These are phyloP conservation scores for Cryptotermes secundus DNA, from an alignment of 1,140 invertebrate species.

Conservation along the genomic window DNA sequence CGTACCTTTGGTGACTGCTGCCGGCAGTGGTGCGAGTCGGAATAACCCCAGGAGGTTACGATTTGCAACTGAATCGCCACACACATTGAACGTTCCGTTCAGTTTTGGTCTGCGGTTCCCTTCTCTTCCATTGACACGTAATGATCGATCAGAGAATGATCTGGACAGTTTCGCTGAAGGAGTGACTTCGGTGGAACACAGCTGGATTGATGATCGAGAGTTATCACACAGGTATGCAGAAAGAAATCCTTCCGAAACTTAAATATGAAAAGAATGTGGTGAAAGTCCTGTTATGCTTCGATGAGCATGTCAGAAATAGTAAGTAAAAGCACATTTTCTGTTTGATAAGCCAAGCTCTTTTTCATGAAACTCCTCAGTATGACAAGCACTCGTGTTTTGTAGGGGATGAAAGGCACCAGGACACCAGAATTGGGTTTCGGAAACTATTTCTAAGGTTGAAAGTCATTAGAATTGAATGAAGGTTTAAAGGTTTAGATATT, in stretches of 20 bases:
- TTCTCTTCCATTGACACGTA: constrained; percentile 44
- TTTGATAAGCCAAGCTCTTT: too few species aligned
- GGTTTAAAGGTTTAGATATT: too few species aligned
- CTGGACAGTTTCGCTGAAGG: constrained; percentile 60
- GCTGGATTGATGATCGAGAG: constrained; percentile 58
- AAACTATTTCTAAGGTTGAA: too few species aligned
- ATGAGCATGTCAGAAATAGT: too few species aligned
- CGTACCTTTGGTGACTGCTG: neutral
- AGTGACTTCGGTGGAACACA: constrained; percentile 46
- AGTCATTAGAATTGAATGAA: too few species aligned
- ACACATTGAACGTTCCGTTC: neutral
- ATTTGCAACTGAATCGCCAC: neutral
- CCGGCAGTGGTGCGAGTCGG: neutral
- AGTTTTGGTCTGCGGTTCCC: neutral
- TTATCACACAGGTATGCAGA: constrained; percentile 58
- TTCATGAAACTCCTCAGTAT: too few species aligned
- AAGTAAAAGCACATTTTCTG: too few species aligned
- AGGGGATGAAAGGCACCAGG: too few species aligned
- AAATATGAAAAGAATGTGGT: neutral
- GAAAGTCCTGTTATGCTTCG: neutral
- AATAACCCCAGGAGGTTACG: neutral
- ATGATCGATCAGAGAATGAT: constrained; percentile 55
- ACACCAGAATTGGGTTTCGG: too few species aligned
- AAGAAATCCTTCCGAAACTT: too few species aligned
- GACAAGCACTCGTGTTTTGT: too few species aligned